Conservation (phyloP, 30 jellyfish, hydroid and myxozoan genomes). For the Cassiopea andromeda region DNA sequence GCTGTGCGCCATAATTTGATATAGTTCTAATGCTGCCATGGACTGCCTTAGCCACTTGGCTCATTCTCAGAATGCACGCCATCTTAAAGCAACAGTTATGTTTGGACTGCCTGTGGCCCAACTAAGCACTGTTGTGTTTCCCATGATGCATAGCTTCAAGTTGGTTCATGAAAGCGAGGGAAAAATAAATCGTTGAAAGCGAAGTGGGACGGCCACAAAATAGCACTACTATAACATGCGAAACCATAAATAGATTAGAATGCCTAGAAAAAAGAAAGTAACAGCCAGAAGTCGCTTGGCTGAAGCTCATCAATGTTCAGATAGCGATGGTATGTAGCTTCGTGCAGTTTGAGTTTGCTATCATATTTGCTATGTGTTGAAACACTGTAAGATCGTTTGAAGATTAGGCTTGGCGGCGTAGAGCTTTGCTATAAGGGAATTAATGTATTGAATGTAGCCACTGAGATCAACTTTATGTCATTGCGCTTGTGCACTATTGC, state of each 20-base stretch:
- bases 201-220: not conserved
- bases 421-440: too few species aligned
- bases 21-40: not conserved
- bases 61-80: not conserved
- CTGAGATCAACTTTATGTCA: too few species aligned
- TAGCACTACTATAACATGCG: not conserved
- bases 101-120: not conserved
- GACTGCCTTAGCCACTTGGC: not conserved
- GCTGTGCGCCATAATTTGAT: not conserved
- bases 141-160: slow-evolving; percentile 18
- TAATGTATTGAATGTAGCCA: too few species aligned
- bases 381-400: too few species aligned
- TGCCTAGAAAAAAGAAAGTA: slow-evolving; percentile 27
- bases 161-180: not conserved
- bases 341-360: not conserved
- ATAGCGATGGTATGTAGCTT: slow-evolving; percentile 36
- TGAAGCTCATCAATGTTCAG: slow-evolving; percentile 11
- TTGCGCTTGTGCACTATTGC: too few species aligned
- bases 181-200: slow-evolving; percentile 11
- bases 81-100: not conserved
- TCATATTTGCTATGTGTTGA: too few species aligned
- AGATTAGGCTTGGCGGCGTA: too few species aligned
- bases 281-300: not conserved
- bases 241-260: not conserved
- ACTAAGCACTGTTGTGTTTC: not conserved